A percentile compares a stretch with the other conserved stretches of the same genome.
phyloP scores from a whole-genome alignment of 2,113 vertebrate genomes.

The Eleginops maclovinus region DNA sequence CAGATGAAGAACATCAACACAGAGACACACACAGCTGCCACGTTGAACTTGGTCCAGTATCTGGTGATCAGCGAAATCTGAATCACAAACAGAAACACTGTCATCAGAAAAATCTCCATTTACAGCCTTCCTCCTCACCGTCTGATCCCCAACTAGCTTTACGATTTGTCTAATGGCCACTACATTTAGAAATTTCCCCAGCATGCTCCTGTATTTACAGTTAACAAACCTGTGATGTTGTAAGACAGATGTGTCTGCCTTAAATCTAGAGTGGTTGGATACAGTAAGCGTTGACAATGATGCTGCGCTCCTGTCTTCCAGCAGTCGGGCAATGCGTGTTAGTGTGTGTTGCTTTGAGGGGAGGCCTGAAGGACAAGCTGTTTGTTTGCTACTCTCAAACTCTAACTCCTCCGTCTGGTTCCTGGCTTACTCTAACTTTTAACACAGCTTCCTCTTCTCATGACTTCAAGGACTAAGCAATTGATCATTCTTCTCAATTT shows the following conservation, averaged over 20 bases:
- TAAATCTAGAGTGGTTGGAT: neutral
- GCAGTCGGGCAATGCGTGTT: too few relatives aligned
- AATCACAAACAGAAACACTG: conserved; percentile 26
- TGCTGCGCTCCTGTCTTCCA: too few relatives aligned
- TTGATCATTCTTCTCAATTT: neutral
- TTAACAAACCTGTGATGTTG: neutral
- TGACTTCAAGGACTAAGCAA: neutral
- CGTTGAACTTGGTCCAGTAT: conserved; percentile 87
- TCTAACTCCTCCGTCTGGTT: too few relatives aligned
- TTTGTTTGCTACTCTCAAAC: too few relatives aligned
- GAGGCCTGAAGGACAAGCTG: too few relatives aligned
- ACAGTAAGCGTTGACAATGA: too few relatives aligned
- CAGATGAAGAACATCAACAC: conserved; percentile 82
- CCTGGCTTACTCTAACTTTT: too few relatives aligned
- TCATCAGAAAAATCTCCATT: neutral
- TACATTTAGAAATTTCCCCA: neutral
- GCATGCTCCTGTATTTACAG: neutral
- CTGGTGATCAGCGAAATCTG: conserved; percentile 86
- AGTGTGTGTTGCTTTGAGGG: too few relatives aligned
- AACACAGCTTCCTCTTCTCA: neutral
- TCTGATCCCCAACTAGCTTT: neutral
- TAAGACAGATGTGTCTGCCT: neutral
- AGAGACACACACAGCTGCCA: conserved; percentile 78
- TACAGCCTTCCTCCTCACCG: neutral
- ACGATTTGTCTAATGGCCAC: neutral